Evolutionary conservation across 53 echinoderm and acorn worm species (phyloP).

Genomic region (Holothuria leucospilota): DNA sequence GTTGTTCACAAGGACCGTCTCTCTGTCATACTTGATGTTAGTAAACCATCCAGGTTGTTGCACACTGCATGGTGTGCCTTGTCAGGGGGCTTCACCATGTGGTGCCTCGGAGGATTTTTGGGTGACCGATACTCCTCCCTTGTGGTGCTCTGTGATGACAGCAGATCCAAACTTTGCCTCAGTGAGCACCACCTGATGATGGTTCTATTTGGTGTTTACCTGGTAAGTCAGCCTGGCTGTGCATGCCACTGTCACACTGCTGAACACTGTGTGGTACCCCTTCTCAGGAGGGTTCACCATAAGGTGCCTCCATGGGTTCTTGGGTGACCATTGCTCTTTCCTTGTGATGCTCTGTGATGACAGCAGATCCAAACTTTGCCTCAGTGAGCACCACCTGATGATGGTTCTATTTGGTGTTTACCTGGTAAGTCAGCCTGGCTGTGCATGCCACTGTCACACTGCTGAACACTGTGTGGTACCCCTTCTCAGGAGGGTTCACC

Average conservation of each 20-base stretch:
- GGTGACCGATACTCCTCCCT: conserved; percentile 60
- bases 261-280: conserved; percentile 69
- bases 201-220: conserved; percentile 78
- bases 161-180: conserved; percentile 55
- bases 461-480: conserved; percentile 69
- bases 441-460: conserved; percentile 6
- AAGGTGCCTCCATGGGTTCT: conserved; percentile 63
- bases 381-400: conserved; percentile 83
- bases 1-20: conserved; percentile 76
- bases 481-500: conserved; percentile 69
- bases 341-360: conserved; percentile 50
- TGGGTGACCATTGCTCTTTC: conserved; percentile 55
- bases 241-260: conserved; percentile 51
- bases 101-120: conserved; percentile 66
- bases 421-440: conserved; percentile 62
- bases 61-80: conserved; percentile 70
- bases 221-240: conserved; percentile 58
- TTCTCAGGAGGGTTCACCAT: conserved; percentile 71
- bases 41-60: conserved; percentile 70
- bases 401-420: conserved; percentile 80
- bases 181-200: conserved; percentile 89
- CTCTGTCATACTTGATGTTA: conserved; percentile 73
- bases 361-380: conserved; percentile 48
- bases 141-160: conserved; percentile 50
- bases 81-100: conserved; percentile 71